Evolutionary conservation across 1,140 invertebrate genomes (phyloP), one percentile per base, ranked within the genome.

Genomic region (Thrips palmi): DNA sequence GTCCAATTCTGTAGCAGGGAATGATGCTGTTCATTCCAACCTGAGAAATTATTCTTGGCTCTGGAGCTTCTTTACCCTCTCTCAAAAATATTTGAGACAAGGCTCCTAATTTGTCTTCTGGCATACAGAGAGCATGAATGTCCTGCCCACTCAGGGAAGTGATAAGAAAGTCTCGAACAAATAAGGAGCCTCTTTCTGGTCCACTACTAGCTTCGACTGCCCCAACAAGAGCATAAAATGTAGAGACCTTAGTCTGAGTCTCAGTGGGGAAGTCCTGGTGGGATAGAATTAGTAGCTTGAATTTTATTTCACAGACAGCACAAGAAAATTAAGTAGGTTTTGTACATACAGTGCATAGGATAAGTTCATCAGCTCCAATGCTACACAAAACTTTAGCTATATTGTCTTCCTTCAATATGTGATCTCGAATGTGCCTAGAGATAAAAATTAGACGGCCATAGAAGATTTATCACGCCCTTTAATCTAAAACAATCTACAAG

Each of bases 141-240:
- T 92, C 83, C 58, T 78, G 73, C 10, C 74, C 77, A 53, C 74
- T 70, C 18, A 94, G 57, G 50, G 78, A 75, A 8, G 77, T 68
- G 32, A 89, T 64, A 15, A 97, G 61, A 52, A 96, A 86, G 55
- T 96, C 89, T 36, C 77, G 60, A 3, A 94, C 67, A 63, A 96
- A 92, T 42, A 64, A 52, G 44, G 74, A 65, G 0, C 79, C 70
- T 42, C 59, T 58, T 18, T 71, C 62, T 14, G 64, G 47, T 12
- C 69, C 70, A 14, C 65, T 65, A 27, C 70, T 75, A 43, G 62
- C 53, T 2, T 68, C 54, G n/a, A 96, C 54, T 1, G 81, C 81
- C 18, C 73, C 73, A 28, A 92, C 67, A 7, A 94, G 55, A n/a
- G 88, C 85, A 50, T 75, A 70, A n/a, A n/a, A n/a, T n/a, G n/a